Percentiles rank a stretch among this genome's conserved stretches.
phyloP scores from a whole-genome alignment of 2,888 invertebrate genomes.

The Pterostichus madidus region DNA sequence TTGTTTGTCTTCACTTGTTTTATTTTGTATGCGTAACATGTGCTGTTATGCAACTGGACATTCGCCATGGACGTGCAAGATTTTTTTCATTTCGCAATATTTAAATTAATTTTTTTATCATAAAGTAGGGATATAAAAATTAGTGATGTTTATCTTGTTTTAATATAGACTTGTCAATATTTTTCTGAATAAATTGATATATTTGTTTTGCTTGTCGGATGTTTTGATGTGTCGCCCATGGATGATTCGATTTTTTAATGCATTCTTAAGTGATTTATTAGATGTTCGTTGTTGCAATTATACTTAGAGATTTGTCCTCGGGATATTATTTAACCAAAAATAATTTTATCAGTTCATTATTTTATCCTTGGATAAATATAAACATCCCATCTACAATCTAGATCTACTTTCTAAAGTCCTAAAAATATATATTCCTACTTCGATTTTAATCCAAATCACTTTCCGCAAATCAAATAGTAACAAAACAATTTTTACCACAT shows the following conservation, averaged over 20 bases:
- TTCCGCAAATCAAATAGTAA: no score
- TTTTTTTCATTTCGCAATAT: neutral
- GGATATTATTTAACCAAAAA: constrained; percentile 7
- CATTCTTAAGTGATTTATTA: constrained; percentile 16
- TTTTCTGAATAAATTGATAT: neutral
- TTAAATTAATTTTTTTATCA: constrained; percentile 4
- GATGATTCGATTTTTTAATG: neutral
- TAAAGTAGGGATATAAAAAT: neutral
- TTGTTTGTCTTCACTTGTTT: neutral
- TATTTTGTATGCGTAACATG: constrained; percentile 1
- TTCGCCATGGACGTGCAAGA: neutral
- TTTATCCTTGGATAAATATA: constrained; percentile 19
- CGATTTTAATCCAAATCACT: no score
- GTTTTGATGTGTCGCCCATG: constrained; percentile 1
- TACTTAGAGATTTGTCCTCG: constrained; percentile 20
- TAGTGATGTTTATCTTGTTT: neutral
- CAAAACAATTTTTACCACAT: no score
- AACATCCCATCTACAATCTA: neutral
- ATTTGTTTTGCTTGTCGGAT: neutral
- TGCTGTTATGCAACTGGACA: constrained; percentile 22
- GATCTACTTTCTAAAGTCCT: no score
- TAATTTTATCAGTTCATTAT: constrained; percentile 9
- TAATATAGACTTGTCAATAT: neutral
- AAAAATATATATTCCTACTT: no score
- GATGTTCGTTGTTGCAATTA: neutral